Evolutionary conservation across 2,888 invertebrate species (phyloP).

Genomic region (Eucera pruinosa): DNA sequence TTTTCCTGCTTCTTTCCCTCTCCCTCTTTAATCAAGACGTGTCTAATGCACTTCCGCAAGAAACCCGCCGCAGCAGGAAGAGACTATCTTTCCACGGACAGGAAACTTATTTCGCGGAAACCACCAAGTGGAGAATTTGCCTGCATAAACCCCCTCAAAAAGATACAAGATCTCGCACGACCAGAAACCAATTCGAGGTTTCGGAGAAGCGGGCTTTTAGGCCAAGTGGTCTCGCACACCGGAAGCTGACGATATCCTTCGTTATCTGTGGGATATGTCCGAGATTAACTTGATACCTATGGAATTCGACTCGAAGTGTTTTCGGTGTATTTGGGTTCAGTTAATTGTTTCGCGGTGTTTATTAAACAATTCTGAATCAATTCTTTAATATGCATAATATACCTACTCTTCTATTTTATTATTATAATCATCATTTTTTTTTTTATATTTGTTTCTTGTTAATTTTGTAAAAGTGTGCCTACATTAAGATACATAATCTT

Average conservation of each 20-base stretch:
- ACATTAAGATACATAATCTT: no score
- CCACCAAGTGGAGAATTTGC: neutral
- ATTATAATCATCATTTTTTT: no score
- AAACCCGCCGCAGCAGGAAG: conserved; percentile 9
- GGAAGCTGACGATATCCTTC: conserved; percentile 30
- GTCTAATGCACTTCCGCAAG: conserved; percentile 49
- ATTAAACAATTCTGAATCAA: no score
- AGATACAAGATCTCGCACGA: conserved; percentile 23
- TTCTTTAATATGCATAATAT: no score
- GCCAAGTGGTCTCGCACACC: conserved; percentile 33
- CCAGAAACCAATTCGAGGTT: conserved; percentile 43
- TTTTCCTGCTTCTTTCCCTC: conserved; percentile 1
- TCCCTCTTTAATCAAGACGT: conserved; percentile 38
- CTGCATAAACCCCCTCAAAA: conserved; percentile 6
- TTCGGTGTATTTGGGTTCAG: neutral
- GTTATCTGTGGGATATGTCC: conserved; percentile 25
- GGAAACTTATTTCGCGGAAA: conserved; percentile 37
- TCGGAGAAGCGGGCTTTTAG: conserved; percentile 32
- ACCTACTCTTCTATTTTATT: no score
- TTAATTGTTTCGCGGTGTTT: neutral
- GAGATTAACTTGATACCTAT: conserved; percentile 28
- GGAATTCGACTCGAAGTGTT: conserved; percentile 15
- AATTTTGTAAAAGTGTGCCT: no score
- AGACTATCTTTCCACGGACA: conserved; percentile 7
- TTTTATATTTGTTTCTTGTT: neutral